phyloP scores from a whole-genome alignment of 2,113 vertebrate species.

The Ploceus nigricollis region DNA sequence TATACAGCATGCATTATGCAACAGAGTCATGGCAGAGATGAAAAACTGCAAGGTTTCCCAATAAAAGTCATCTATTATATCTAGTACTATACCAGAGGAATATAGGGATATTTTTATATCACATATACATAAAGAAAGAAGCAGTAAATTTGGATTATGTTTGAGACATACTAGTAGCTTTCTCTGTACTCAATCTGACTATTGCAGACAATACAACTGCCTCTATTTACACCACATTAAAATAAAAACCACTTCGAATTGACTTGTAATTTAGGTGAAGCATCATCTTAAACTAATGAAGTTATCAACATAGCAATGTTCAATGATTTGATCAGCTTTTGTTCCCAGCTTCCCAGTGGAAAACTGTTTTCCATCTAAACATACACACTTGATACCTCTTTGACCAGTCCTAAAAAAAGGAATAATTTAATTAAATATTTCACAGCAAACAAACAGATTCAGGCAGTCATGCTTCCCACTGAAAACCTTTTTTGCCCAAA shows the following conservation, averaged over 20 bases:
- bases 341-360: neutral
- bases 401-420: neutral
- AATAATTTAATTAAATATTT: neutral
- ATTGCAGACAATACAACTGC: neutral
- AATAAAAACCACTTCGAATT: neutral
- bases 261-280: neutral
- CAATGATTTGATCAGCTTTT: neutral
- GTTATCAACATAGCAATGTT: neutral
- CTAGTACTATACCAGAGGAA: neutral
- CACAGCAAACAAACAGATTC: neutral
- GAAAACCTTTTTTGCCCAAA: neutral
- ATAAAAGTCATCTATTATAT: neutral
- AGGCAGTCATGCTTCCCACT: neutral
- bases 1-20: neutral
- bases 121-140: neutral
- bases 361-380: neutral
- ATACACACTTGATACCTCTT: neutral
- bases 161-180: neutral
- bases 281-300: neutral
- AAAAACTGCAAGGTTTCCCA: neutral
- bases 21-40: fast-evolving
- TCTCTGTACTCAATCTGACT: neutral
- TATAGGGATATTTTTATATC: neutral
- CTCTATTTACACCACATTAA: neutral
- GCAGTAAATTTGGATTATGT: neutral